Evolutionary conservation across 2,113 vertebrate genomes (phyloP).

Genomic region (Phaetusa simplex): DNA sequence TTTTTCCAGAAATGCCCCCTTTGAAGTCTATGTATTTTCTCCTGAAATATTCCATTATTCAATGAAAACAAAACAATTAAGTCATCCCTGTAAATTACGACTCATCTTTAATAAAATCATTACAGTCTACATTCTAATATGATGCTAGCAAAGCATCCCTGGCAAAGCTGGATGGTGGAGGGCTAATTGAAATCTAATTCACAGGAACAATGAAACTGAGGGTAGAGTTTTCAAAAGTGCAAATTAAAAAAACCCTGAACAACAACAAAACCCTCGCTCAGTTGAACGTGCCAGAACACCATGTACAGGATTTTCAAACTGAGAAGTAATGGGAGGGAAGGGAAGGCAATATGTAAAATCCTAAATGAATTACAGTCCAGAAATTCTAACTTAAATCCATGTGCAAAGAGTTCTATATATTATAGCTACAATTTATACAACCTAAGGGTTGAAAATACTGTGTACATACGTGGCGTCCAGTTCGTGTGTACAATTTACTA

Average conservation of each 20-base stretch:
- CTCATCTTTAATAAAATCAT: not conserved
- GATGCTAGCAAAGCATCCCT: not conserved
- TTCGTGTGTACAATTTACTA: slow-evolving; percentile 51
- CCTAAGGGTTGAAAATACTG: not conserved
- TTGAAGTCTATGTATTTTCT: not conserved
- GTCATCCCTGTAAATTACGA: not conserved
- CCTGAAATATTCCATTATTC: not conserved
- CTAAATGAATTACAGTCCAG: not conserved
- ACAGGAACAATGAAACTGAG: not conserved
- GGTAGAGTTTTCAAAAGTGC: not conserved
- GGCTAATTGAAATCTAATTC: not conserved
- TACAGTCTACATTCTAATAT: not conserved
- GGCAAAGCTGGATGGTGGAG: not conserved
- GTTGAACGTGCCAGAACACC: not conserved
- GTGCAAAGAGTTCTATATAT: not conserved
- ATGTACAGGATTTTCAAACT: not conserved
- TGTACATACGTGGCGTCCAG: slow-evolving; percentile 78
- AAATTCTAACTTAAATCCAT: not conserved
- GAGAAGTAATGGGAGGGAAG: not conserved
- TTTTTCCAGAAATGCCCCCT: not conserved
- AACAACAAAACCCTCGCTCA: not conserved
- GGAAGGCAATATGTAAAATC: not conserved
- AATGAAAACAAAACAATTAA: not conserved
- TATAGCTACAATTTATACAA: not conserved
- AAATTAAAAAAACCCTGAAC: not conserved